Evolutionary conservation across 2,113 vertebrate species (phyloP).

Genomic region (Planiliza haematocheilus): DNA sequence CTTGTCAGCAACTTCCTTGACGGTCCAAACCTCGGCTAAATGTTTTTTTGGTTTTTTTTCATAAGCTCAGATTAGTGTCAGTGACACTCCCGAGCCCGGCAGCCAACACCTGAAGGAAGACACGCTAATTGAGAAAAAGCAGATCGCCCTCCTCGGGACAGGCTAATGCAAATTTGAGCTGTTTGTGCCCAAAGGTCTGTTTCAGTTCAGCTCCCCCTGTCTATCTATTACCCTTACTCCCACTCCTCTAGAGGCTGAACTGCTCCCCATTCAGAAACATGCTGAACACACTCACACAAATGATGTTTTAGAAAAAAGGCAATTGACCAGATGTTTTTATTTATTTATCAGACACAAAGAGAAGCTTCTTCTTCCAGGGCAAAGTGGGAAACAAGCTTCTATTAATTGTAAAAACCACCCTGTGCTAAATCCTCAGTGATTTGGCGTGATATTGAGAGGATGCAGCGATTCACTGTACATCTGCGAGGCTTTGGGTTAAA

Average conservation of each 20-base stretch:
- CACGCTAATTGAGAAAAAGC: constrained; percentile 52
- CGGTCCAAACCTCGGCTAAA: constrained; percentile 36
- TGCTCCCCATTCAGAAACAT: constrained; percentile 18
- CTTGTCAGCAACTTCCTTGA: constrained; percentile 31
- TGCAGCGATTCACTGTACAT: constrained; percentile 45
- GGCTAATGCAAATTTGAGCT: constrained; percentile 49
- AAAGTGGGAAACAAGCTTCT: constrained; percentile 38
- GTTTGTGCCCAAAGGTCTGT: constrained; percentile 19
- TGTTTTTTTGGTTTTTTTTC: constrained; percentile 40
- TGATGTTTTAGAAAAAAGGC: not conserved
- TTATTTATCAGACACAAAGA: not conserved
- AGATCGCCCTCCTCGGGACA: constrained; percentile 53
- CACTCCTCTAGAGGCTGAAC: constrained; percentile 34
- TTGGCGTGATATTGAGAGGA: constrained; percentile 40
- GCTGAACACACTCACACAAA: not conserved
- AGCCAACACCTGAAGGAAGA: constrained; percentile 57
- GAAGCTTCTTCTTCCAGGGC: constrained; percentile 7
- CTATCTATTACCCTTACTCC: constrained; percentile 7
- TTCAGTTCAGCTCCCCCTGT: constrained; percentile 14
- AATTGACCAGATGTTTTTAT: not conserved
- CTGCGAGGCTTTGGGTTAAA: constrained; percentile 33
- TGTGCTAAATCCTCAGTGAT: constrained; percentile 27
- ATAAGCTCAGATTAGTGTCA: constrained; percentile 62
- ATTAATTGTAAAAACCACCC: constrained; percentile 35
- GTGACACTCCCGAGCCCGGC: constrained; percentile 55